Base-by-base conservation (phyloP, 1,140 invertebrate species). In the Drosophila nebulosa region DNA sequence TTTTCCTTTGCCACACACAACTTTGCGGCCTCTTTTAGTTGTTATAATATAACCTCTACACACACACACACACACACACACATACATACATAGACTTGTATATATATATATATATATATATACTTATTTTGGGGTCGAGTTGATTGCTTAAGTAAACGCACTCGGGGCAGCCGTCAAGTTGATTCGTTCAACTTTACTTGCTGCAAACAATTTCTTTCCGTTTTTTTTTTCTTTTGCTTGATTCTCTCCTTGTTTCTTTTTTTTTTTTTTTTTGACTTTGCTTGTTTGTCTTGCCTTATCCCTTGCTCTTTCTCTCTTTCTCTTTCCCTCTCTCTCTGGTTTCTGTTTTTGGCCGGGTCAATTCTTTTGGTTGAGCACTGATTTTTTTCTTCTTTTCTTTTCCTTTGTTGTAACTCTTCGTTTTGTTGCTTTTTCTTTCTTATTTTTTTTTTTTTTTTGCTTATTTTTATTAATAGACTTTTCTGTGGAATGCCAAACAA, bases 101-200 rank as follows among this genome's bases (percentile, higher is more conserved):
- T 39, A 16, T 35, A 2, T 39, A 27, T 58, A 24, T 46, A 4
- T 30, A 57, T 58, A 26, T 61, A 6, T 65, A 74, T 62, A 18
- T 74, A 59, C 76, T 76, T 85, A 64, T 86, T 86, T 86, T 86
- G 83, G 78, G 81, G 83, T 86, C 74, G 83, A 85, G 83, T 88
- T 88, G 83, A 88, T 88, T 88, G 83, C 83, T 88, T 83, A 88
- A 88, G 83, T 83, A 88, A 88, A 88, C 83, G 84, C 83, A 86
- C 83, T 86, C 77, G 65, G 71, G 78, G 78, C 75, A 72, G 65
- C 67, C 71, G 78, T 64, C 68, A 62, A 76, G 63, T 73, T 77
- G 79, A 78, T 85, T 69, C 81, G 74, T 76, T 78, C 67, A 88
- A 85, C 64, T 75, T 85, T 71, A 79, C 64, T 81, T 77, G 69